Base-by-base conservation (phyloP, 2,888 invertebrate genomes). In the Pyralis farinalis region DNA sequence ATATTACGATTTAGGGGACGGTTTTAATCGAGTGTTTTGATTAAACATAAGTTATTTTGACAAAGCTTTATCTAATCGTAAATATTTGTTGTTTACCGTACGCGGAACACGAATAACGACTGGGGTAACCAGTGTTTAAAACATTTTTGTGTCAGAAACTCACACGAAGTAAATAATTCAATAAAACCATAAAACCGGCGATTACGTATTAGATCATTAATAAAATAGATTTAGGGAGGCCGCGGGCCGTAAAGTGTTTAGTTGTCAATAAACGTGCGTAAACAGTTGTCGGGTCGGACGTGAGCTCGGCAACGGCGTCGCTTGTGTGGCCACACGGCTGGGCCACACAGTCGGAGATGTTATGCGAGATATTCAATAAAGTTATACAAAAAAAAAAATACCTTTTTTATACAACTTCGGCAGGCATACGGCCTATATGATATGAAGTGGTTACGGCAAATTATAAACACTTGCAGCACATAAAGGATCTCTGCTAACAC, bases 211-310 rank as follows among this genome's bases (percentile, higher is more conserved):
- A 75, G 33, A 75, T 75, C 76, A 75, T 72, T 64, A 62, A 67
- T 67, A 70, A 70, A 79, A 74, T 71, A 72, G 66, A 73, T 76
- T 78, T 66, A 71, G 64, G 67, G 57, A 54, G 60, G 53, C 53
- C 60, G 52, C 42, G 47, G 60, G 68, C 66, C 50, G 55, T 78
- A 75, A 78, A 79, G 52, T 62, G 63, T 72, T 72, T 70, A 67
- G 68, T 71, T 68, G 71, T 71, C 78, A 62, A 76, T 78, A 78
- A 78, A 77, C 61, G 60, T 53, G 61, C 61, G 67, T 74, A 67
- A 77, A 77, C 68, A 64, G 69, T 68, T 67, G 71, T 63, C 49
- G 59, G 53, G 58, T 45, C 53, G 45, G 51, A 51, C 47, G 55
- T 44, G 46, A 52, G 58, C 50, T 74, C 73, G 67, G 78, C 68